Base-by-base conservation (phyloP, 2,888 invertebrate genomes). In the Drosophila koepferae region DNA sequence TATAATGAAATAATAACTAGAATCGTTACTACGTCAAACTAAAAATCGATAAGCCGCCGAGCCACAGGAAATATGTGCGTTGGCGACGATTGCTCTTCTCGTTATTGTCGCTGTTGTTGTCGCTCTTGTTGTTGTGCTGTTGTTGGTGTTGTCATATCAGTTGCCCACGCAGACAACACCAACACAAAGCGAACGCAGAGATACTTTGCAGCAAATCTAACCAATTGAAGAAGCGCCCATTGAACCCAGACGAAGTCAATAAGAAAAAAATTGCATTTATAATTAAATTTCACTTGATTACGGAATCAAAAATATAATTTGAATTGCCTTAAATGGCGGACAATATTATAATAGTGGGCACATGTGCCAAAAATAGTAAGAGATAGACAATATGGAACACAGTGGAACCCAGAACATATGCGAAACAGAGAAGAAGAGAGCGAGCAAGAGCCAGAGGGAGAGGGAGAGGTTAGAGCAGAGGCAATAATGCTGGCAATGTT, bases 21-120 rank as follows among this genome's bases (percentile, higher is more conserved):
- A 65, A 66, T 55, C 43, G 73, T 67, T 63, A 58, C 72, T 69
- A 76, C 82, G 80, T 76, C 76, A 81, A 81, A 66, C 73, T 65
- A 66, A 79, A 82, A 80, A 82, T 82, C 80, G 82, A 80, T 79
- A 82, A 74, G 71, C 38, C 23, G 62, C 61, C 63, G 71, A 14
- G 66, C 18, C 54, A 72, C 64, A 80, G 80, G 61, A 72, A 78
- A 63, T 68, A 69, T 65, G 60, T 76, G 82, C 68, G 80, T 81
- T 82, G 76, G 80, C 74, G 80, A 62, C 34, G 64, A 69, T 59
- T 65, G 64, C 61, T 59, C 63, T 62, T 80, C 54, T 65, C 41
- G 59, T 38, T 64, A 48, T 55, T 62, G 43, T 41, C 23, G 34
- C 23, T 28, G n/a, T 31, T 55, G 20, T n/a, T 31, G n/a, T 31